Conservation (phyloP, 2,113 vertebrate genomes). For the Excalfactoria chinensis region DNA sequence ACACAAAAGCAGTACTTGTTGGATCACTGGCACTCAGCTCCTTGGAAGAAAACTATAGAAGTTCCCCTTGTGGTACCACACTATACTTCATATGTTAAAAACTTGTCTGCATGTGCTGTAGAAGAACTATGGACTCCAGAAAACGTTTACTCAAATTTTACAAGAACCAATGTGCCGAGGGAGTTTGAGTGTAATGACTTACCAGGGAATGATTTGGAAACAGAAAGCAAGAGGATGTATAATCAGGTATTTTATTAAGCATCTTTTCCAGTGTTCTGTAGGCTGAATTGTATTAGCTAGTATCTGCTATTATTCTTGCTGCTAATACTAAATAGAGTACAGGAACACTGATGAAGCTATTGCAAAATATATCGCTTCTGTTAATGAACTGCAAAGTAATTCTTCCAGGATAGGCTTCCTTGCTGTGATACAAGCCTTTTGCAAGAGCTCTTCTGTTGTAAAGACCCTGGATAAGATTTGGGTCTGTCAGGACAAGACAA, state of each 20-base stretch:
- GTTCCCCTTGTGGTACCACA: slow-evolving; percentile 67
- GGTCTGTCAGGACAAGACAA: neutral
- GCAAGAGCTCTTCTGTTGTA: neutral
- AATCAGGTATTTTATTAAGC: slow-evolving; percentile 65
- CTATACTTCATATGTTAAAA: slow-evolving; percentile 40
- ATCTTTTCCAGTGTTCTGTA: neutral
- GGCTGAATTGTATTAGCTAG: neutral
- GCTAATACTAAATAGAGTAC: neutral
- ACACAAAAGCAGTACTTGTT: slow-evolving; percentile 32
- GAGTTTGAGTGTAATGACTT: neutral
- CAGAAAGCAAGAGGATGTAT: slow-evolving; percentile 72
- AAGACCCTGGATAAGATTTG: neutral
- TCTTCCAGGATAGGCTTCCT: neutral
- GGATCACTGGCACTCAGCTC: slow-evolving; percentile 73
- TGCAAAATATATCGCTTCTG: neutral
- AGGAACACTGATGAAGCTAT: neutral
- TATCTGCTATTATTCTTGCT: neutral
- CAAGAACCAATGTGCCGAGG: neutral
- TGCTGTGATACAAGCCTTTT: neutral
- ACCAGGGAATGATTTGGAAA: slow-evolving; percentile 17
- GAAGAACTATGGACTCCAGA: slow-evolving; percentile 69
- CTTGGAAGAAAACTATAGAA: slow-evolving; percentile 50
- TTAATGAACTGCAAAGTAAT: neutral
- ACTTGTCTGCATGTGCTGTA: slow-evolving; percentile 55
- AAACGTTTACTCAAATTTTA: slow-evolving; percentile 34